Conservation (phyloP, 1,140 invertebrate species). For the Hesperophylax magnus region DNA sequence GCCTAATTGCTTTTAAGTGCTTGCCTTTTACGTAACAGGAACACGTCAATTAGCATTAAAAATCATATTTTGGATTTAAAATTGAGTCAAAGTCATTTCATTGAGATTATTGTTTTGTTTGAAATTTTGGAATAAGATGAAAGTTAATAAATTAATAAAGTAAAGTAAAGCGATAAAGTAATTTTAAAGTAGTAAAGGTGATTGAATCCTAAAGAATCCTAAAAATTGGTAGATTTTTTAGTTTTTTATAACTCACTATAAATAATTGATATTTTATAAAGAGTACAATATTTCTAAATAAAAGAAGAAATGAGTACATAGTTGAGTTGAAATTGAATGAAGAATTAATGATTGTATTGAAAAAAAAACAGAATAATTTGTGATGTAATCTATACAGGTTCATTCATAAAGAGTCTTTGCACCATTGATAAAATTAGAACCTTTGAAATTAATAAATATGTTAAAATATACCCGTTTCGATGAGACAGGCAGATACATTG, state of each 20-base stretch:
- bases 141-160: too few relatives aligned
- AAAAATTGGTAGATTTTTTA: not conserved
- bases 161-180: too few relatives aligned
- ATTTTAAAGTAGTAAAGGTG: too few relatives aligned
- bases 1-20: not conserved
- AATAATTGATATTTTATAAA: too few relatives aligned
- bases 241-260: too few relatives aligned
- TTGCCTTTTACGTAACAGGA: constrained; percentile 2
- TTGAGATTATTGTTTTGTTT: too few relatives aligned
- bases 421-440: not conserved
- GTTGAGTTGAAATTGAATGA: not conserved
- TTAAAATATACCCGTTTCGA: not conserved
- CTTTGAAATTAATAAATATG: not conserved
- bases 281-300: not conserved
- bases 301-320: not conserved
- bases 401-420: not conserved
- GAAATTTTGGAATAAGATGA: too few relatives aligned
- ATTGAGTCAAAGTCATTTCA: too few relatives aligned
- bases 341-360: not conserved
- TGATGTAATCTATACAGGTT: not conserved
- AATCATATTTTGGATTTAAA: not conserved
- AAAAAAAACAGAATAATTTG: not conserved
- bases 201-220: too few relatives aligned
- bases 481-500: not conserved
- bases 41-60: not conserved